These are phyloP conservation scores for Odontamblyopus lacepedii DNA, from an alignment of 2,797 vertebrate genomes.

Conservation along the genomic window DNA sequence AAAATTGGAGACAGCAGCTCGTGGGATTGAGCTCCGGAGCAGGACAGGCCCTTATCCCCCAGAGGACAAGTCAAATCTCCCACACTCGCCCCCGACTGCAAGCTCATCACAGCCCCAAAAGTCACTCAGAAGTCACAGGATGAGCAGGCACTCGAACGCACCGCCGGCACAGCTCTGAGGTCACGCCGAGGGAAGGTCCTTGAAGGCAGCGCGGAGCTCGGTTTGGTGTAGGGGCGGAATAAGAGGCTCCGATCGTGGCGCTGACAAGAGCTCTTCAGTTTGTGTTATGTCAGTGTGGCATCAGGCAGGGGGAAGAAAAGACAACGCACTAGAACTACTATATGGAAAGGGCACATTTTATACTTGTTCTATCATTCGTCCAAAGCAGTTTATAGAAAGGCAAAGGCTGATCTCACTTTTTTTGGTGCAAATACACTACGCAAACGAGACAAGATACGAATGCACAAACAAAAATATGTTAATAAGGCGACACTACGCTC, in stretches of 20 bases:
- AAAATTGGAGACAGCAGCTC: constrained; percentile 19
- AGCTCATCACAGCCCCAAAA: constrained; percentile 25
- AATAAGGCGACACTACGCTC: too few relatives aligned
- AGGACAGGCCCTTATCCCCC: constrained; percentile 31
- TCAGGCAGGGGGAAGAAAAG: too few relatives aligned
- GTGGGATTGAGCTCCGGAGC: constrained; percentile 30
- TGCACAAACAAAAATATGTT: too few relatives aligned
- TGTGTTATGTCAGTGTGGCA: not conserved
- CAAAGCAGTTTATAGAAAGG: too few relatives aligned
- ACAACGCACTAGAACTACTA: too few relatives aligned
- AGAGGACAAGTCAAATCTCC: constrained; percentile 22
- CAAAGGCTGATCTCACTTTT: too few relatives aligned
- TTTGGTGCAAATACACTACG: too few relatives aligned
- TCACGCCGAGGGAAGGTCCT: not conserved
- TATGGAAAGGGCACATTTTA: too few relatives aligned
- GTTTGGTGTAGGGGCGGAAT: not conserved
- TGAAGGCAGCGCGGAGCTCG: not conserved
- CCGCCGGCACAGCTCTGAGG: not conserved
- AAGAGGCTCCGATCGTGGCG: not conserved
- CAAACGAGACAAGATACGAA: too few relatives aligned
- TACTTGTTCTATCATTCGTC: too few relatives aligned
- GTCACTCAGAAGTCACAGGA: constrained; percentile 5
- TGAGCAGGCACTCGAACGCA: not conserved
- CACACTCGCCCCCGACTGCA: constrained; percentile 17
- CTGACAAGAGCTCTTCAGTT: not conserved